Percentiles rank a stretch among this genome's conserved stretches.
Evolutionary conservation across 2,888 invertebrate species (phyloP).

Genomic region (Stomorhina lunata): DNA sequence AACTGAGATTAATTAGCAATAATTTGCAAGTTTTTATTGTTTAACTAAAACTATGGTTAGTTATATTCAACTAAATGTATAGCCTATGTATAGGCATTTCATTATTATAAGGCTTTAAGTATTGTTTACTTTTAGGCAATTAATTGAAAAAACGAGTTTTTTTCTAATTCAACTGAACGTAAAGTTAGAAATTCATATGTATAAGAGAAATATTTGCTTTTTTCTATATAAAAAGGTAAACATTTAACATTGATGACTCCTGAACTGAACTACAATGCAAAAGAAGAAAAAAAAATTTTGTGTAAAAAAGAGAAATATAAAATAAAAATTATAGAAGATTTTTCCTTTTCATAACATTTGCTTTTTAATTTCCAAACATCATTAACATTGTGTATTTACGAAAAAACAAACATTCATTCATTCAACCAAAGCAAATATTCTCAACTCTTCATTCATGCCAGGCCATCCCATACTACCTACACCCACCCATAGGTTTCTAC

Average conservation of each 20-base stretch:
- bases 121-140: constrained; percentile 65
- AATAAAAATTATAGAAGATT: constrained; percentile 45
- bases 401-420: constrained; percentile 55
- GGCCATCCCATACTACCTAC: background rate
- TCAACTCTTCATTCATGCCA: constrained; percentile 19
- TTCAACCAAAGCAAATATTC: constrained; percentile 62
- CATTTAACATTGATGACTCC: constrained; percentile 65
- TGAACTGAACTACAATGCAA: background rate
- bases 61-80: background rate
- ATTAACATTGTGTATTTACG: constrained; percentile 72
- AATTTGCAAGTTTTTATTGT: constrained; percentile 74
- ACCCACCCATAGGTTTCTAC: background rate
- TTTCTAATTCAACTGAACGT: too few relatives aligned
- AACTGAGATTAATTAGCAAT: constrained; percentile 73
- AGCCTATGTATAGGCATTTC: constrained; percentile 37
- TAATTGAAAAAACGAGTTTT: constrained; percentile 62
- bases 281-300: constrained; percentile 5
- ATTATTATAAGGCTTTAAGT: constrained; percentile 46
- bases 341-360: constrained; percentile 67
- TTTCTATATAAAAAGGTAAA: constrained; percentile 60
- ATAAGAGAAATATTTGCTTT: constrained; percentile 49
- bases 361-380: constrained; percentile 76
- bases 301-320: constrained; percentile 24
- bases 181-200: too few relatives aligned
- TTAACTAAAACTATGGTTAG: constrained; percentile 43